Evolutionary conservation across 2,888 invertebrate genomes (phyloP), one percentile per base, ranked within the genome.

Genomic region (Mystacides longicornis): DNA sequence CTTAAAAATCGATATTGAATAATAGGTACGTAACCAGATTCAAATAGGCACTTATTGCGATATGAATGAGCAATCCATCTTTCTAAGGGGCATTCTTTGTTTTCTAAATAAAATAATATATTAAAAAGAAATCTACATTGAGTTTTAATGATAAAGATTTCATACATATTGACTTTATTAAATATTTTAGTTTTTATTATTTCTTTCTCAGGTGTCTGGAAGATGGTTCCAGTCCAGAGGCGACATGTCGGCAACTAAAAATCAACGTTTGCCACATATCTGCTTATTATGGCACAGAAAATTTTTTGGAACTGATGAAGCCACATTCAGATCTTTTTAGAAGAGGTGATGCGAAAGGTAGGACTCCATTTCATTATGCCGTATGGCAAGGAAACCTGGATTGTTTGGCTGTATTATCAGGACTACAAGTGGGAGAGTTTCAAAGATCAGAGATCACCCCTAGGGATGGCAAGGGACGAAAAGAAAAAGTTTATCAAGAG

Each of bases 251-350:
- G 0, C 57, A 71, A 4, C 70, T 68, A 50, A 64, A 71, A 14
- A 69, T 77, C 1, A 74, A 78, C 1, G 76, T 77, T 0, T 71
- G 76, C 57, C 79, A 80, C 63, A 51, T 69, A 16, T 78, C 79
- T 0, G 77, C 78, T 0, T 59, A 75, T 2, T 59, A 54, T 0
- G 78, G 75, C 0, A 58, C 63, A 49, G 70, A 69, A 1, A 72
- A 73, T n/a, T 67, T 77, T 4, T 64, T 79, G 1, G n/a, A n/a
- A n/a, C n/a, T 58, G 2, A 14, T 55, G 52, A 71, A 60, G 2
- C 68, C 68, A 42, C 77, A 77, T 2, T 79, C 75, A 0, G 73
- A 74, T 58, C 70, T 71, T 52, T 67, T 70, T 27, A 65, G 27
- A 19, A 51, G 73, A 33, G 68, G 69, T 27, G 79, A 79, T 63